Base-by-base conservation (phyloP, 2,797 vertebrate genomes). In the Galago senegalensis region DNA sequence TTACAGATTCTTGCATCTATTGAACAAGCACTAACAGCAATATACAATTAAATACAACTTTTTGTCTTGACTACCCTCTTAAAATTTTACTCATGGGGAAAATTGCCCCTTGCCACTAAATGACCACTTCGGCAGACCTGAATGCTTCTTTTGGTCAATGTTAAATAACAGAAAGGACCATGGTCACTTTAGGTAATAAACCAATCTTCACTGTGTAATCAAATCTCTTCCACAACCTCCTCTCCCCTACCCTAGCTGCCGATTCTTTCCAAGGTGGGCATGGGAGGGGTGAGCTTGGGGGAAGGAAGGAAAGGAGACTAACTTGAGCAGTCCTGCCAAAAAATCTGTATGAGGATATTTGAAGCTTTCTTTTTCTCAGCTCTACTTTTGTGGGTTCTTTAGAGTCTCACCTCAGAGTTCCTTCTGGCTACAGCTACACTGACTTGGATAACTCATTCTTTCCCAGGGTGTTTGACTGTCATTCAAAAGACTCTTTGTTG, bases 121-220 rank as follows among this genome's bases (percentile, higher is more conserved):
- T n/a, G 76, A 92, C 27, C 46, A 73, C 77, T 72, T 73, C 34
- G 34, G 77, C 65, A 87, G n/a, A 34, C 20, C n/a, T 8, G 6
- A 7, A 40, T 10, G 27, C 77, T 79, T 43, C 37, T 73, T 87
- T 90, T 7, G 67, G 79, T 31, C 73, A 69, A 4, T n/a, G 49
- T 60, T 84, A 56, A 84, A 27, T 20, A 92, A 79, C 84, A 91
- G 75, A 85, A 60, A 93, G 76, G 25, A 49, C 29, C 80, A 43
- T 3, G 27, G n/a, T 43, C 43, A 29, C 27, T 76, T 77, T 12
- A 31, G 13, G 43, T 88, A 65, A 85, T 79, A 79, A 61, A 67
- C 46, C 72, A 31, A 72, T 53, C 43, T 97, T 70, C 65, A 69
- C 60, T 29, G 40, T 49, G 69, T 65, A 73, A 87, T 76, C 79